A percentile compares a stretch with the other conserved stretches of the same genome.
These are phyloP conservation scores for Drosophila mercatorum DNA, from an alignment of 2,888 invertebrate species.

Conservation along the genomic window DNA sequence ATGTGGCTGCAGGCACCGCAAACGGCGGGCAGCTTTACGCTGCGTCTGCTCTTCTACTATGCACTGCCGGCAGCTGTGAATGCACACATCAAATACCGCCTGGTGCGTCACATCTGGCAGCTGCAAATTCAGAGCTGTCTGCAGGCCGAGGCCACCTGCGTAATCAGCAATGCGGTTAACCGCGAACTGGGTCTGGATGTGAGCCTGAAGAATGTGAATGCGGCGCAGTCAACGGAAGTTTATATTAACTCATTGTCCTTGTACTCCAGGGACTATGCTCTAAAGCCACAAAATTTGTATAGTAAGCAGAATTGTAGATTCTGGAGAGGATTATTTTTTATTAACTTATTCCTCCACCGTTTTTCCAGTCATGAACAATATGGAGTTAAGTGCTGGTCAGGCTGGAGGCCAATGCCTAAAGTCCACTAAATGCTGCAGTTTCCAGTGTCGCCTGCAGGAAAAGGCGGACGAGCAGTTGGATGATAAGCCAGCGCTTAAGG, in stretches of 20 bases:
- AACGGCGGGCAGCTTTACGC: constrained; percentile 87
- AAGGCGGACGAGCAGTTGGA: constrained; percentile 10
- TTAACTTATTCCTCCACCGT: accelerated
- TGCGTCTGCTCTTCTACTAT: constrained; percentile 91
- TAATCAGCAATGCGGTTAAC: constrained; percentile 86
- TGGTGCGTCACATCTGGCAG: constrained; percentile 88
- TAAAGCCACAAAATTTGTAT: constrained; percentile 76
- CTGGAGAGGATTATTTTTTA: not conserved
- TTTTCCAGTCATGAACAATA: constrained; percentile 80
- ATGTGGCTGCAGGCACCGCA: constrained; percentile 90
- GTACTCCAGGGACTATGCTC: constrained; percentile 80
- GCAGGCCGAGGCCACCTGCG: constrained; percentile 85
- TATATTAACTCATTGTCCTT: constrained; percentile 81
- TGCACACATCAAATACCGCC: constrained; percentile 85
- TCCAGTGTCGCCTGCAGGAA: constrained; percentile 79
- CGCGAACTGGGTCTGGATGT: constrained; percentile 87
- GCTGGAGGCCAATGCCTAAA: constrained; percentile 81
- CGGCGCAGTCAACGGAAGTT: constrained; percentile 86
- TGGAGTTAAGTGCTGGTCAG: constrained; percentile 79
- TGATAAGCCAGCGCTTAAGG: constrained; percentile 46
- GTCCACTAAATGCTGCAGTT: constrained; percentile 81
- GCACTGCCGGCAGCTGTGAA: constrained; percentile 84
- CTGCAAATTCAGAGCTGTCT: constrained; percentile 88
- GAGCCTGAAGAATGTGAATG: constrained; percentile 89
- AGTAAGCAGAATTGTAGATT: constrained; percentile 64